Percentiles rank a stretch among this genome's conserved stretches.
These are phyloP conservation scores for Anser brachyrhynchus DNA, from an alignment of 2,113 vertebrate species.

Conservation along the genomic window DNA sequence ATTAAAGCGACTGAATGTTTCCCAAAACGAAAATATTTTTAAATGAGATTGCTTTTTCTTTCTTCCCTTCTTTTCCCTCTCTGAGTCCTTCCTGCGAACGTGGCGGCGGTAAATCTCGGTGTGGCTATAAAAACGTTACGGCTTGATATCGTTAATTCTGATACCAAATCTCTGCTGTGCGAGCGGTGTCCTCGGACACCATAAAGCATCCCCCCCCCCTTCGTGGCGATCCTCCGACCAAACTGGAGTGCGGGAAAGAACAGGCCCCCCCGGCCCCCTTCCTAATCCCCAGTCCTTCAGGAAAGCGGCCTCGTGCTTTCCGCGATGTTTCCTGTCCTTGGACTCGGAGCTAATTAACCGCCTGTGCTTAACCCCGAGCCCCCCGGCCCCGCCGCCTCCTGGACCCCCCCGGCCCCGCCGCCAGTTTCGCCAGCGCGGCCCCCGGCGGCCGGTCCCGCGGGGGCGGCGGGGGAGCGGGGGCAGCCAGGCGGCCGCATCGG, in stretches of 20 bases:
- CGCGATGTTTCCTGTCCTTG: background rate
- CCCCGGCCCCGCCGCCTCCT: no score
- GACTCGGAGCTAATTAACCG: background rate
- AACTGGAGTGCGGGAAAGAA: background rate
- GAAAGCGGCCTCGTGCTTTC: background rate
- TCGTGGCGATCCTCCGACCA: background rate
- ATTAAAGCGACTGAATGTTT: slow-evolving; percentile 62
- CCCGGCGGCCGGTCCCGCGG: background rate
- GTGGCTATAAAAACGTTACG: background rate
- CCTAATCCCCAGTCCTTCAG: background rate
- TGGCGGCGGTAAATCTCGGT: slow-evolving; percentile 14
- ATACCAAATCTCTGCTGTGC: background rate
- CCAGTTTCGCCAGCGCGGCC: background rate
- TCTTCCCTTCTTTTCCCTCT: background rate
- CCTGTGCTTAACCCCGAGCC: background rate
- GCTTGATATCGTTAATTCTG: background rate
- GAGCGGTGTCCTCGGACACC: background rate
- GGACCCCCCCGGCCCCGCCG: no score
- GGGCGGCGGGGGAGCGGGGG: background rate
- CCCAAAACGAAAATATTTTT: slow-evolving; percentile 71
- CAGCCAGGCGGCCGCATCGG: background rate
- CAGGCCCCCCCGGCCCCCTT: background rate
- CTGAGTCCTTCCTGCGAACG: background rate
- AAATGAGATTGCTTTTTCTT: slow-evolving; percentile 47
- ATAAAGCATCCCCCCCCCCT: background rate